phyloP scores from a whole-genome alignment of 2,888 invertebrate genomes.

The Eupelmus urozonus region DNA sequence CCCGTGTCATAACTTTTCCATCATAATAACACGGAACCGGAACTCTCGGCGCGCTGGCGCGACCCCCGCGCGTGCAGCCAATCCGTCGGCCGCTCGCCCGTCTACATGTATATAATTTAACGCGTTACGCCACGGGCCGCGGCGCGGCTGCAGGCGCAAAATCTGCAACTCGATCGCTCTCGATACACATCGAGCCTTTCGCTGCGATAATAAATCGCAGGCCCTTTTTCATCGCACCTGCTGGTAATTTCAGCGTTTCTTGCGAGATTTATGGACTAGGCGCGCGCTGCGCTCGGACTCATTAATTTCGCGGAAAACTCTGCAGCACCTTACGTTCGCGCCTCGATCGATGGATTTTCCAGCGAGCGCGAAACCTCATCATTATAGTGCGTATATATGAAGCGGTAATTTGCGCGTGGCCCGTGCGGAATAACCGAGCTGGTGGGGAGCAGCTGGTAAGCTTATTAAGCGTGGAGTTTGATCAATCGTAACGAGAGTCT shows the following conservation, averaged over 20 bases:
- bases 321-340: too few relatives aligned
- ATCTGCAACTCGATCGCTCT: slow-evolving; percentile 23
- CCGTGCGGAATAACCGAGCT: too few relatives aligned
- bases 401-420: too few relatives aligned
- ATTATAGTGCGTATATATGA: too few relatives aligned
- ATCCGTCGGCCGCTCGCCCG: background rate
- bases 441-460: too few relatives aligned
- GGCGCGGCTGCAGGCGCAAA: background rate
- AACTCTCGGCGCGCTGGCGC: background rate
- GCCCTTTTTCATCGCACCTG: slow-evolving; percentile 50
- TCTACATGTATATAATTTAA: slow-evolving; percentile 37
- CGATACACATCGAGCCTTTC: slow-evolving; percentile 12
- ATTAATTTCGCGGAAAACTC: slow-evolving; percentile 21
- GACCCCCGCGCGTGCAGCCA: background rate
- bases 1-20: slow-evolving; percentile 54
- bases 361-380: too few relatives aligned
- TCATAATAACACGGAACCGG: slow-evolving; percentile 38
- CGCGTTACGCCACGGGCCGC: background rate
- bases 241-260: slow-evolving; percentile 46
- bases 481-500: too few relatives aligned
- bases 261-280: slow-evolving; percentile 35
- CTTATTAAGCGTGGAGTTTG: too few relatives aligned
- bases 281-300: slow-evolving; percentile 18
- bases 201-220: slow-evolving; percentile 46
- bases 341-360: background rate